phyloP scores from a whole-genome alignment of 2,888 invertebrate genomes.

The Sylvicola fuscatus region DNA sequence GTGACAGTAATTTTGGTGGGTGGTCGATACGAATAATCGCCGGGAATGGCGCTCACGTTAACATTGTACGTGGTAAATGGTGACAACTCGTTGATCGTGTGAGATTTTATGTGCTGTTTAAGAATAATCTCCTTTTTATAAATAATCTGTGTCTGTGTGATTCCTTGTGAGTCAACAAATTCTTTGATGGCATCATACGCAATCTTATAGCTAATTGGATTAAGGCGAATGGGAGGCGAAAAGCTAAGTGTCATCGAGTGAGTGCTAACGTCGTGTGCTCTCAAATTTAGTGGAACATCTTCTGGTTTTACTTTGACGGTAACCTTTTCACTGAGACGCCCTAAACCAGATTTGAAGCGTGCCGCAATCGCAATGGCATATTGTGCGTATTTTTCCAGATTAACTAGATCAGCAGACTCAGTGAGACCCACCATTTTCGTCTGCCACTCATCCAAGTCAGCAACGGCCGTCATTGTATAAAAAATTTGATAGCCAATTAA shows the following conservation, averaged over 20 bases:
- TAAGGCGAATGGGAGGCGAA: conserved; percentile 74
- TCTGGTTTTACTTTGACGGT: conserved; percentile 81
- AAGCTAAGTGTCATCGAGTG: conserved; percentile 85
- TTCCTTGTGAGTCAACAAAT: conserved; percentile 83
- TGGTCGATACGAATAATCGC: conserved; percentile 64
- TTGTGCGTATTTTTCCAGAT: conserved; percentile 74
- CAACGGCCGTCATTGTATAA: conserved; percentile 82
- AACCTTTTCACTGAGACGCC: conserved; percentile 70
- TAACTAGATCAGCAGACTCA: conserved; percentile 73
- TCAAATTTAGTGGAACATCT: conserved; percentile 74
- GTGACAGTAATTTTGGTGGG: conserved; percentile 87
- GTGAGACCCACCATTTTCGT: conserved; percentile 68
- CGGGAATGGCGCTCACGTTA: conserved; percentile 77
- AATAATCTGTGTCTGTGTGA: conserved; percentile 71
- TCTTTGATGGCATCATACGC: conserved; percentile 85
- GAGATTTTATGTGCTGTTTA: conserved; percentile 45
- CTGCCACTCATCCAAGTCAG: conserved; percentile 83
- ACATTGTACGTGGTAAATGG: conserved; percentile 90
- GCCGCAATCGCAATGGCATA: conserved; percentile 85
- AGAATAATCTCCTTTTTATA: conserved; percentile 50
- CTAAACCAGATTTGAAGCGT: conserved; percentile 57
- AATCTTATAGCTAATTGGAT: conserved; percentile 75
- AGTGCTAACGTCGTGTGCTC: conserved; percentile 79
- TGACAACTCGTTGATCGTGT: conserved; percentile 70
- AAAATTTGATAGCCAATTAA: conserved; percentile 76